A percentile compares a stretch with the other conserved stretches of the same genome.
phyloP scores from a whole-genome alignment of 2,888 invertebrate species.

The Drosophila formosana region DNA sequence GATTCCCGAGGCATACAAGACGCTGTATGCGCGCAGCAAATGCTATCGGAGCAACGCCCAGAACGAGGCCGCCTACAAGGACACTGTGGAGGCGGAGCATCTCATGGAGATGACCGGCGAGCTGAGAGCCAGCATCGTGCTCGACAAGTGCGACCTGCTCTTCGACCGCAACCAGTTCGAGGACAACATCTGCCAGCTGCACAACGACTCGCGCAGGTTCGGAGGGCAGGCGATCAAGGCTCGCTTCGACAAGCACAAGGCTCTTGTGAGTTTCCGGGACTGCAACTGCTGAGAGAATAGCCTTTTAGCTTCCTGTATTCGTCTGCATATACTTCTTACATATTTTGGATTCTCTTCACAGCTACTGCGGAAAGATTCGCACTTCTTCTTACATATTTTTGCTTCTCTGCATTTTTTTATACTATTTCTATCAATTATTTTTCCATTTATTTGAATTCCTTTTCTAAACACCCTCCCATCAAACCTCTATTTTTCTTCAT shows the following conservation, averaged over 20 bases:
- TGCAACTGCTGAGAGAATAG: background rate
- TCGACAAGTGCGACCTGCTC: constrained; percentile 75
- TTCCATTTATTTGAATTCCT: too few relatives aligned
- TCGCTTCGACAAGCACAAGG: constrained; percentile 16
- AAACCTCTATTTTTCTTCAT: too few relatives aligned
- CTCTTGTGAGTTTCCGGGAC: constrained; percentile 28
- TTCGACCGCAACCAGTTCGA: constrained; percentile 80
- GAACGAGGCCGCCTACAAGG: constrained; percentile 62
- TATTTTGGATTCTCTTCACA: too few relatives aligned
- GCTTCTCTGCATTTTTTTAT: too few relatives aligned
- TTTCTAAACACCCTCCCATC: too few relatives aligned
- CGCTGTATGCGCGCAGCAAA: constrained; percentile 13
- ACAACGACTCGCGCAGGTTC: constrained; percentile 52
- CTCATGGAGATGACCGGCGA: background rate
- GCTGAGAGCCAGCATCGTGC: constrained; percentile 26
- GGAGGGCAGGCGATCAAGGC: background rate
- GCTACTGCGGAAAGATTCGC: too few relatives aligned
- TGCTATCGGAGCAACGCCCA: constrained; percentile 71
- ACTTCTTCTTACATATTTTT: too few relatives aligned
- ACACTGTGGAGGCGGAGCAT: constrained; percentile 61
- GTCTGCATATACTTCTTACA: background rate
- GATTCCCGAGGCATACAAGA: background rate
- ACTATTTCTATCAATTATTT: too few relatives aligned
- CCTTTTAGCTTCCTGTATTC: background rate
- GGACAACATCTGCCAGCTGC: constrained; percentile 63